Percentiles rank a stretch among this genome's conserved stretches.
Conservation (phyloP, 1,140 invertebrate genomes). For the Temnothorax nylanderi region DNA sequence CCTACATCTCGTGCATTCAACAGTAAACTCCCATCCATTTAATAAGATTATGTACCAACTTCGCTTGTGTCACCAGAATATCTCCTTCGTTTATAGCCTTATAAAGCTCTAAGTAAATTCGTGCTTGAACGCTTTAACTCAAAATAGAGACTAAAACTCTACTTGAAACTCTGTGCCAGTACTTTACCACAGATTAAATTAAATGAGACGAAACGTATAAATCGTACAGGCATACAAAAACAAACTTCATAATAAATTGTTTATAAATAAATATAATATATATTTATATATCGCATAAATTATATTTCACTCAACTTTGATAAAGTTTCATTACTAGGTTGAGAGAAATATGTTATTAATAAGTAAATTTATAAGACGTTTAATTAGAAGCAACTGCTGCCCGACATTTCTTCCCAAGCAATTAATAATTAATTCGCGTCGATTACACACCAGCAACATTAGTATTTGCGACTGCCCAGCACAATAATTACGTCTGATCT, state of each 20-base stretch:
- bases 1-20: slow-evolving; percentile 43
- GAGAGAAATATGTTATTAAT: not conserved
- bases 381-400: not conserved
- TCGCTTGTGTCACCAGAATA: slow-evolving; percentile 35
- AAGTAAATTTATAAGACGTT: slow-evolving; percentile 1
- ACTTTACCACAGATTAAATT: slow-evolving; percentile 24
- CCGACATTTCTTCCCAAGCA: not conserved
- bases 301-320: not conserved
- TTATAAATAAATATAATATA: not conserved
- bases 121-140: not conserved
- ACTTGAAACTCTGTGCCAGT: not conserved
- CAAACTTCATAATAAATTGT: not conserved
- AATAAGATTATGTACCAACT: slow-evolving; percentile 57
- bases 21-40: slow-evolving; percentile 48
- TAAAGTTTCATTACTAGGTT: not conserved
- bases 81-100: slow-evolving; percentile 41
- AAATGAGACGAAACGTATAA: not conserved
- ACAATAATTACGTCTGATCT: slow-evolving; percentile 20
- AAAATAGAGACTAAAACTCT: slow-evolving; percentile 4
- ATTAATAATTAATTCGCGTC: slow-evolving; percentile 29
- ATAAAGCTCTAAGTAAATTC: slow-evolving; percentile 45
- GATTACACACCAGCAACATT: slow-evolving; percentile 20
- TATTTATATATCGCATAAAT: not conserved
- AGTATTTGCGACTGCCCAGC: not conserved
- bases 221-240: not conserved